Evolutionary conservation across 2,797 vertebrate genomes (phyloP).

Genomic region (Coendou prehensilis): DNA sequence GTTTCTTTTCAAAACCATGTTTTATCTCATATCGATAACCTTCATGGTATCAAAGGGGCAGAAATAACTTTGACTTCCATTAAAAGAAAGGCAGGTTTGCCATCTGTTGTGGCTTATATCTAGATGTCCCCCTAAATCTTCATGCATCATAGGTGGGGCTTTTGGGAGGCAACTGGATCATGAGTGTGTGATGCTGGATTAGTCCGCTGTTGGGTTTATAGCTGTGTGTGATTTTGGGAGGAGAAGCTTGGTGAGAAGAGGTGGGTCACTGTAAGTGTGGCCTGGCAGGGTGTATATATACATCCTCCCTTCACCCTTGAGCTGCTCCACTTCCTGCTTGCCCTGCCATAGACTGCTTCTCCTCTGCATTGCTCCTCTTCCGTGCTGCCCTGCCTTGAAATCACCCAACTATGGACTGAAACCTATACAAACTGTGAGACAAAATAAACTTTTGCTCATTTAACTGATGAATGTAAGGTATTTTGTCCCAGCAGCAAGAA

Average conservation of each 20-base stretch:
- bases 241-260: neutral
- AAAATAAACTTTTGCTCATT: neutral
- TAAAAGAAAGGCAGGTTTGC: neutral
- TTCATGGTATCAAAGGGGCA: conserved; percentile 71
- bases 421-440: neutral
- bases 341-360: neutral
- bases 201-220: neutral
- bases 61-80: conserved; percentile 72
- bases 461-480: neutral
- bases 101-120: neutral
- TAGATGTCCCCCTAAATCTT: neutral
- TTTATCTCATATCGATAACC: conserved; percentile 27
- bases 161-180: neutral
- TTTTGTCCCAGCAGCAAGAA: neutral
- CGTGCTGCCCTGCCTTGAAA: neutral
- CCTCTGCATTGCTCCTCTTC: neutral
- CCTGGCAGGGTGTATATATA: neutral
- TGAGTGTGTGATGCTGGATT: neutral
- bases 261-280: neutral
- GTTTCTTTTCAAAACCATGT: neutral
- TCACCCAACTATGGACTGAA: neutral
- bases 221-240: neutral
- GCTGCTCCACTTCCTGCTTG: neutral
- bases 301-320: neutral
- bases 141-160: neutral